Percentiles rank a stretch among this genome's conserved stretches.
Conservation (phyloP, 2,888 invertebrate species). For the Pammene fasciana region DNA sequence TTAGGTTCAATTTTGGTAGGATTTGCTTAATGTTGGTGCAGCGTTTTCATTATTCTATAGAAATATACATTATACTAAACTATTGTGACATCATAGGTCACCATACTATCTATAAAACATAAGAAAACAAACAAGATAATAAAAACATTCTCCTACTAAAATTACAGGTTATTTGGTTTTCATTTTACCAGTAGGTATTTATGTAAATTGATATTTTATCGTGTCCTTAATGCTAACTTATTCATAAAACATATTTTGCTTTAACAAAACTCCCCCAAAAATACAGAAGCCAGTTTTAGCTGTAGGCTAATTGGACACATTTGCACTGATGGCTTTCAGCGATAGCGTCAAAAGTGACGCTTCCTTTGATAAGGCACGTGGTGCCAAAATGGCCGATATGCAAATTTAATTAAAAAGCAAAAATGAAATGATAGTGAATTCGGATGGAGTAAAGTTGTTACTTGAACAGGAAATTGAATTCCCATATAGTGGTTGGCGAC, state of each 20-base stretch:
- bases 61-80: not conserved
- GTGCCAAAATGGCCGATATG: constrained; percentile 64
- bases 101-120: too few species aligned
- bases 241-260: not conserved
- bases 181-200: too few species aligned
- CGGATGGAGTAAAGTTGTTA: constrained; percentile 1
- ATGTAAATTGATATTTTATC: not conserved
- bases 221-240: not conserved
- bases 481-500: not conserved
- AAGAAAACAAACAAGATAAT: too few species aligned
- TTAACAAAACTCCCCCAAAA: constrained; percentile 17
- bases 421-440: constrained; percentile 45
- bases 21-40: constrained; percentile 16
- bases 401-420: constrained; percentile 67
- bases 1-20: constrained; percentile 33
- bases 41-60: not conserved
- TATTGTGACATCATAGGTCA: too few species aligned
- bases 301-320: constrained; percentile 66
- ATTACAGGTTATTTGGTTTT: too few species aligned
- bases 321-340: constrained; percentile 66
- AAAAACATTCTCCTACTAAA: too few species aligned
- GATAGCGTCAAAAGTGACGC: constrained; percentile 75
- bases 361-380: constrained; percentile 75
- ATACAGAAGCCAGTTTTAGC: constrained; percentile 31
- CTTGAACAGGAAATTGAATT: constrained; percentile 4